phyloP scores from a whole-genome alignment of 2,797 vertebrate genomes.

The Argyrosomus regius region DNA sequence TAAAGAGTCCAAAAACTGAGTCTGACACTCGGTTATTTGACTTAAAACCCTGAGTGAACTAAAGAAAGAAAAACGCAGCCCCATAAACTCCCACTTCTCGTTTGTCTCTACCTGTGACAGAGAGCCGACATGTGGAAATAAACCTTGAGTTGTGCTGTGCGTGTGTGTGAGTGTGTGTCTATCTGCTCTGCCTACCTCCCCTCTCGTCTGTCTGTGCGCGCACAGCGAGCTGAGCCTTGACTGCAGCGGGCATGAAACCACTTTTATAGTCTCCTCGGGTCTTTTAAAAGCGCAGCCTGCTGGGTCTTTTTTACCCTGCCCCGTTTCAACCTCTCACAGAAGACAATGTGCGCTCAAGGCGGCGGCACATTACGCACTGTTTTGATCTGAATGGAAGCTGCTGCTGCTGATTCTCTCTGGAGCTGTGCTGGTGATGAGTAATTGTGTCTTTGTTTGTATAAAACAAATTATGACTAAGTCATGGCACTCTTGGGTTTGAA shows the following conservation, averaged over 20 bases:
- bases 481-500: not conserved
- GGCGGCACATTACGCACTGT: conserved; percentile 53
- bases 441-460: not conserved
- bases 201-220: conserved; percentile 48
- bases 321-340: conserved; percentile 60
- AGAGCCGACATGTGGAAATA: conserved; percentile 38
- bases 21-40: not conserved
- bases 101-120: conserved; percentile 26
- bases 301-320: conserved; percentile 64
- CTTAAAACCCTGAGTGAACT: not conserved
- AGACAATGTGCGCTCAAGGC: conserved; percentile 62
- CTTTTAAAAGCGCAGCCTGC: conserved; percentile 74
- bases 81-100: conserved; percentile 8
- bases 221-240: conserved; percentile 56
- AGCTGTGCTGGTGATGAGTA: conserved; percentile 16
- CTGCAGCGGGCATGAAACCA: conserved; percentile 76
- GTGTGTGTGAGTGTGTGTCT: conserved; percentile 5
- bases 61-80: conserved; percentile 1
- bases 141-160: not conserved
- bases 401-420: conserved; percentile 14
- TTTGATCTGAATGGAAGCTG: conserved; percentile 33
- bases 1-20: conserved; percentile 3
- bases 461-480: not conserved
- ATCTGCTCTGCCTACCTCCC: conserved; percentile 57
- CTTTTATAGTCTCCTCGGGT: conserved; percentile 82